phyloP scores from a whole-genome alignment of 2,113 vertebrate species.

The Phyllostomus hastatus region DNA sequence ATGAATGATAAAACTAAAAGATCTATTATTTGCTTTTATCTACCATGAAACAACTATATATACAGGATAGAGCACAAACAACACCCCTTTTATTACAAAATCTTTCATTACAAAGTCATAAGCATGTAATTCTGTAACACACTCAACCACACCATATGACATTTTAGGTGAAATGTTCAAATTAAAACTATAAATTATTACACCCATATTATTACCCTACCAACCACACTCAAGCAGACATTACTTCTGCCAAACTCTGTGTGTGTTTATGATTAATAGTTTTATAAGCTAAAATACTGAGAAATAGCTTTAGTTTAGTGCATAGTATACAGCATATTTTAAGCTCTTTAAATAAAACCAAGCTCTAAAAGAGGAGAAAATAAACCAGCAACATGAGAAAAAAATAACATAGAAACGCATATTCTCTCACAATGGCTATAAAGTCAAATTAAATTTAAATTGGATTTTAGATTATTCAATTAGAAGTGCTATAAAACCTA shows the following conservation, averaged over 20 bases:
- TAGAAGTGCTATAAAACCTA: background rate
- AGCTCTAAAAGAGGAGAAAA: background rate
- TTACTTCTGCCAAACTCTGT: no score
- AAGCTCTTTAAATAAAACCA: background rate
- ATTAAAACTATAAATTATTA: no score
- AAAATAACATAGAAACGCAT: background rate
- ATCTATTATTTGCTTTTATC: background rate
- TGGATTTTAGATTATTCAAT: conserved; percentile 28
- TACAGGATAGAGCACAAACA: no score
- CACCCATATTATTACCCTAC: no score
- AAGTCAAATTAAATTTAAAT: conserved; percentile 7
- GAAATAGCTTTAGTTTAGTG: background rate
- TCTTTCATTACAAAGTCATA: no score
- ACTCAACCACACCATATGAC: no score
- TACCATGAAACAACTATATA: background rate
- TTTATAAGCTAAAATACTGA: background rate
- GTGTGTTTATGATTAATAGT: background rate
- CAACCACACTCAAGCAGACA: no score
- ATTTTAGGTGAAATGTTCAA: no score
- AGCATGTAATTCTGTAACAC: no score
- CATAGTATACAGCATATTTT: background rate
- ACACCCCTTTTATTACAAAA: no score
- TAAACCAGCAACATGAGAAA: background rate
- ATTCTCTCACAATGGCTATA: background rate
- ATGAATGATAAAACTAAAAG: background rate